Evolutionary conservation across 1,140 invertebrate species (phyloP).

Genomic region (Lucilia sericata): DNA sequence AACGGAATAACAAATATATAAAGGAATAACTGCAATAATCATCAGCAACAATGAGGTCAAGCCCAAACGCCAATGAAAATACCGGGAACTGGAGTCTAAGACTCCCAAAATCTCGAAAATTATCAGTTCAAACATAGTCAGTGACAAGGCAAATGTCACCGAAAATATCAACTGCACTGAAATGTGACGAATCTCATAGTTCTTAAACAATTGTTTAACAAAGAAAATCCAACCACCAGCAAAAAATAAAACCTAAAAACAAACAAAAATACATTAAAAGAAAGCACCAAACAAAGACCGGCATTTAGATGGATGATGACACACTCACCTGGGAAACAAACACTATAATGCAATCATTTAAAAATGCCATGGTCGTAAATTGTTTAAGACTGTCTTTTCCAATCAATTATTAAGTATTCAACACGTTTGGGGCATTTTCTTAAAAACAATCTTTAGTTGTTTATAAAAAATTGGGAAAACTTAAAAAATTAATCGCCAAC

Average conservation of each 20-base stretch:
- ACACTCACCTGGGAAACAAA: constrained; percentile 75
- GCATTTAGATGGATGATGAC: background rate
- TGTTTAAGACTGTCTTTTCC: background rate
- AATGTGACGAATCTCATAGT: constrained; percentile 97
- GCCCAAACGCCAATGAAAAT: constrained; percentile 95
- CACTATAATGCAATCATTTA: constrained; percentile 78
- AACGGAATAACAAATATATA: constrained; percentile 96
- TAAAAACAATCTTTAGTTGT: background rate
- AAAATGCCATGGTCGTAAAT: constrained; percentile 72
- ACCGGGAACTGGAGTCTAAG: constrained; percentile 91
- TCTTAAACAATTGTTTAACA: constrained; percentile 96
- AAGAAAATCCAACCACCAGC: constrained; percentile 98
- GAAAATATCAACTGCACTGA: constrained; percentile 97
- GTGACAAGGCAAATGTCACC: constrained; percentile 95
- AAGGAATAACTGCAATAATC: constrained; percentile 95
- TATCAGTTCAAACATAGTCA: constrained; percentile 99
- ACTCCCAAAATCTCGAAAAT: constrained; percentile 99
- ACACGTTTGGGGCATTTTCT: background rate
- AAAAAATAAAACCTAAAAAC: constrained; percentile 88
- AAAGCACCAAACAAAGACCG: background rate
- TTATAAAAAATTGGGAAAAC: background rate
- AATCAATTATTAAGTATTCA: background rate
- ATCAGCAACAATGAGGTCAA: constrained; percentile 93
- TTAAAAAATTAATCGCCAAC: constrained; percentile 5
- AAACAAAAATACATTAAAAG: constrained; percentile 45